These are phyloP conservation scores for Thamnophis elegans DNA, from an alignment of 2,797 vertebrate genomes.

Conservation along the genomic window DNA sequence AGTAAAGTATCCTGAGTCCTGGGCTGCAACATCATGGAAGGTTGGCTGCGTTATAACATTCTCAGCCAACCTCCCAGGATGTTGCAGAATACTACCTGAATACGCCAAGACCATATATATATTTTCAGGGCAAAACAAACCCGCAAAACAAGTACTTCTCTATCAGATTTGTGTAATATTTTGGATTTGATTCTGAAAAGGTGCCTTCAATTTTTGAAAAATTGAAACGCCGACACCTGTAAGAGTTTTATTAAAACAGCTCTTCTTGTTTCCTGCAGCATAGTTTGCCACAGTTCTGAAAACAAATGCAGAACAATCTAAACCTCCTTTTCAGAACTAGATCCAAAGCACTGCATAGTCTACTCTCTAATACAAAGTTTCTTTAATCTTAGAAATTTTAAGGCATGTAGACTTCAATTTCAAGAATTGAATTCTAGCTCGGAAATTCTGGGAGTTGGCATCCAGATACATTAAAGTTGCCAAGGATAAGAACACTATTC, in stretches of 20 bases:
- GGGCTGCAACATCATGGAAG: no score
- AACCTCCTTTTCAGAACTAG: neutral
- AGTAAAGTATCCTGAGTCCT: no score
- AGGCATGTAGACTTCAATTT: neutral
- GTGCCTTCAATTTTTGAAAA: neutral
- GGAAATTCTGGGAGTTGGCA: neutral
- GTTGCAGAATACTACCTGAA: no score
- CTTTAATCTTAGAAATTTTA: neutral
- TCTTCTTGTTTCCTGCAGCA: neutral
- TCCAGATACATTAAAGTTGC: neutral
- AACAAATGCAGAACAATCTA: neutral
- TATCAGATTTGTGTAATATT: neutral
- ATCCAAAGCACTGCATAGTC: neutral
- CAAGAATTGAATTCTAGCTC: neutral
- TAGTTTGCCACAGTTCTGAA: neutral
- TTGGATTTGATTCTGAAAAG: neutral
- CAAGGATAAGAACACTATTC: neutral
- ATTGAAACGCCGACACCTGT: neutral
- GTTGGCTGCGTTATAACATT: no score
- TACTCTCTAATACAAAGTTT: neutral
- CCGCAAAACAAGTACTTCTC: neutral
- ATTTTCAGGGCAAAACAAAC: neutral
- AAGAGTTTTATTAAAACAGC: neutral
- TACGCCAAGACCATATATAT: no score
- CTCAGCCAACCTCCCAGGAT: no score